Evolutionary conservation across 92 coral and sea anemone genomes (phyloP).

Genomic region (Plumapathes pennacea): DNA sequence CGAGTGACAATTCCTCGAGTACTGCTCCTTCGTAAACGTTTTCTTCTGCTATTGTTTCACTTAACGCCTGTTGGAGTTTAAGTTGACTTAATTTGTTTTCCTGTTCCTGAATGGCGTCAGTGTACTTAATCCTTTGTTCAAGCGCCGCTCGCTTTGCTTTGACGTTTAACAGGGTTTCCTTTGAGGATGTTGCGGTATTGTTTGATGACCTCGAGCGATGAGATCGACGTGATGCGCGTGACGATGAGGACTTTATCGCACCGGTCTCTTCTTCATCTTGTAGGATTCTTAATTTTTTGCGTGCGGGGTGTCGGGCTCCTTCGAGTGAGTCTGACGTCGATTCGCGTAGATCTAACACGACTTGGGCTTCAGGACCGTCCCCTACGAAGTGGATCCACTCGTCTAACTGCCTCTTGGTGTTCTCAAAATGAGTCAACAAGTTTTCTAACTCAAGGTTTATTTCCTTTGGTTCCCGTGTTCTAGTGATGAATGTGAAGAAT

Average conservation of each 20-base stretch:
- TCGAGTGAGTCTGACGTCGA: not conserved
- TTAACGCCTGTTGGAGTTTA: conserved; percentile 39
- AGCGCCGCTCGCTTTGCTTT: conserved; percentile 39
- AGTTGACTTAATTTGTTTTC: conserved; percentile 17
- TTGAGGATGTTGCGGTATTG: conserved; percentile 19
- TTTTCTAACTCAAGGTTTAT: not conserved
- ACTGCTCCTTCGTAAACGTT: conserved; percentile 24
- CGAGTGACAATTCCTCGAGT: conserved; percentile 4
- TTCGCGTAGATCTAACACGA: not conserved
- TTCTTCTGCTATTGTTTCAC: conserved; percentile 58
- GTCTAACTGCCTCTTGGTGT: not conserved
- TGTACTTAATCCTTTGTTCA: conserved; percentile 29
- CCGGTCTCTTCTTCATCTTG: conserved; percentile 5
- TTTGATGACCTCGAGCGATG: conserved; percentile 17
- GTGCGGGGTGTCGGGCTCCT: not conserved
- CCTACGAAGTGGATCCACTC: conserved; percentile 11
- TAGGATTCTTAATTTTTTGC: not conserved
- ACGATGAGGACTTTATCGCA: conserved; percentile 6
- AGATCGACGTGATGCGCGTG: conserved; percentile 11
- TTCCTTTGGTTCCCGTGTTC: conserved; percentile 1
- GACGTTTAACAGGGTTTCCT: conserved; percentile 40
- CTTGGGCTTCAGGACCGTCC: not conserved
- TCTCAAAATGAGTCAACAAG: conserved; percentile 1
- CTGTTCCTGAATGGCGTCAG: conserved; percentile 44
- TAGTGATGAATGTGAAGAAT: conserved; percentile 7